Conservation (phyloP, 2,113 vertebrate genomes). For the Thinocorus orbignyianus region DNA sequence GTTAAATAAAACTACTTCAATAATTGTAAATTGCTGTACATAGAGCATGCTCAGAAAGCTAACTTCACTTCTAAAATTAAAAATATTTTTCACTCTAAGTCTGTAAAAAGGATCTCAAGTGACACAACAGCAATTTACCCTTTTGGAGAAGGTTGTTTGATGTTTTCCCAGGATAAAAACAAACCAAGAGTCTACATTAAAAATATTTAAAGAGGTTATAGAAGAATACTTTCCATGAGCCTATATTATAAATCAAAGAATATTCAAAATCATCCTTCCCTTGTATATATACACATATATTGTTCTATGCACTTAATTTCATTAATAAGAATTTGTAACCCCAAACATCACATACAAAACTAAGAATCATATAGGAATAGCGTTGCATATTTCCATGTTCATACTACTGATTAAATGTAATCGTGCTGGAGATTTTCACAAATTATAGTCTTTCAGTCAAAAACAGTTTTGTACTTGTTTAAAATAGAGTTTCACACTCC, state of each 20-base stretch:
- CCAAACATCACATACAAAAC: background rate
- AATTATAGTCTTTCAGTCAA: background rate
- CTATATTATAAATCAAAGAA: background rate
- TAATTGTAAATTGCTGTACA: constrained; percentile 51
- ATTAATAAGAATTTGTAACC: background rate
- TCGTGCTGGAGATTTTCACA: background rate
- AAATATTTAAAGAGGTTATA: background rate
- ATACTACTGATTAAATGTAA: background rate
- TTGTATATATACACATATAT: background rate
- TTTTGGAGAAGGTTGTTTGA: background rate
- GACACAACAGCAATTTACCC: constrained; percentile 15
- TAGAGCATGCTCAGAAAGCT: constrained; percentile 35
- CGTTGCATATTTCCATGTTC: background rate
- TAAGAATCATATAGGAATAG: background rate
- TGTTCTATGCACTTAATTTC: background rate
- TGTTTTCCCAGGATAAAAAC: background rate
- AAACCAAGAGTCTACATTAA: background rate
- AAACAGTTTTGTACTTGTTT: background rate
- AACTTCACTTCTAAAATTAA: constrained; percentile 64
- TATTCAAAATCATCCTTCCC: background rate
- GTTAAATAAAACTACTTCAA: constrained; percentile 68
- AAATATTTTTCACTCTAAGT: constrained; percentile 62
- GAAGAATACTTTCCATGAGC: background rate
- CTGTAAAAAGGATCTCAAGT: constrained; percentile 12
- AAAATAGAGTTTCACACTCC: background rate